Percentiles rank a stretch among this genome's conserved stretches.
Evolutionary conservation across 2,797 vertebrate genomes (phyloP).

Genomic region (Falco novaeseelandiae): DNA sequence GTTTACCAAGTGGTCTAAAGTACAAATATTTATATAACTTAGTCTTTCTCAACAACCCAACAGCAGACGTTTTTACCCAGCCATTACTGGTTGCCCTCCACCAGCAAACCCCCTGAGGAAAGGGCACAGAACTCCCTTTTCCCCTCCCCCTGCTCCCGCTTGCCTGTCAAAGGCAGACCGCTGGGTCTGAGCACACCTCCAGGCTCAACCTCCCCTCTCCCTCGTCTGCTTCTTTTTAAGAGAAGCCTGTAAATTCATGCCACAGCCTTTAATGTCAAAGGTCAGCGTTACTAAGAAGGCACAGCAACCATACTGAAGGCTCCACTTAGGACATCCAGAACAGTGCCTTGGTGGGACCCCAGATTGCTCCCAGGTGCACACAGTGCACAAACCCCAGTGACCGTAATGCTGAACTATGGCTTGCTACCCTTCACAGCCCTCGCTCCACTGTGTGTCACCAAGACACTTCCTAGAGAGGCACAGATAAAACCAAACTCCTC

Average conservation of each 20-base stretch:
- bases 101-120: background rate
- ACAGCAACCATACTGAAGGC: background rate
- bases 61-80: background rate
- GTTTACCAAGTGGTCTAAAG: background rate
- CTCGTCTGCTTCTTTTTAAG: background rate
- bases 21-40: background rate
- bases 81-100: background rate
- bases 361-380: background rate
- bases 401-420: background rate
- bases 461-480: background rate
- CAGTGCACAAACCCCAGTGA: background rate
- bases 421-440: background rate
- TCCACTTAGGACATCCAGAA: background rate
- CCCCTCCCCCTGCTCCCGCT: background rate
- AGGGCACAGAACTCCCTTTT: background rate
- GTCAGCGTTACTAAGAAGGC: background rate
- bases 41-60: background rate
- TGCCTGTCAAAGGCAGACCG: background rate
- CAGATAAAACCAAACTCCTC: background rate
- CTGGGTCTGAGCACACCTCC: background rate
- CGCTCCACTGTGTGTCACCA: background rate
- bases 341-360: background rate
- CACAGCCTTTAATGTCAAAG: background rate
- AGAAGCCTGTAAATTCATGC: background rate
- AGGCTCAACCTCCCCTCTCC: background rate